These are phyloP conservation scores for Drosophila aldrichi DNA, from an alignment of 2,888 invertebrate genomes.

Conservation along the genomic window DNA sequence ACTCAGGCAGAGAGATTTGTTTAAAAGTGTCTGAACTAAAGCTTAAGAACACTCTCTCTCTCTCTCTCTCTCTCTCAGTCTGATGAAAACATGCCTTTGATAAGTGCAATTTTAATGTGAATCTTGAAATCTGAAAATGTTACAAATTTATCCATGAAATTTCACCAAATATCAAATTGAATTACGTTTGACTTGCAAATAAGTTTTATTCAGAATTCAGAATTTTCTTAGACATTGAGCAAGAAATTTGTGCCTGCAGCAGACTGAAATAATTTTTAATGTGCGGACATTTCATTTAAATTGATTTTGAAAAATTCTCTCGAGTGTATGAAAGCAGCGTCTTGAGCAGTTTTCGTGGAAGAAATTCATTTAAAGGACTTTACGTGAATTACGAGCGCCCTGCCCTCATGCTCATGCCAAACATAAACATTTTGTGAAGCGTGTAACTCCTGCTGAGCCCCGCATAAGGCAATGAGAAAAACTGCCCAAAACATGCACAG, in stretches of 20 bases:
- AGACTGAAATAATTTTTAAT: constrained; percentile 2
- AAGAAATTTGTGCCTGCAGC: background rate
- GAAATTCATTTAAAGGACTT: constrained; percentile 12
- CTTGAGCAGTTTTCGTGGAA: background rate
- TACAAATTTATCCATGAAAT: background rate
- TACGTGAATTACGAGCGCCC: constrained; percentile 1
- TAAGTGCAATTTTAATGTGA: too few relatives aligned
- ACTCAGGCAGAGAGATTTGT: background rate
- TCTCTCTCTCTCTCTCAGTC: too few relatives aligned
- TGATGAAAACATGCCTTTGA: too few relatives aligned
- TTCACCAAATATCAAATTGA: background rate
- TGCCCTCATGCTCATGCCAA: constrained; percentile 11
- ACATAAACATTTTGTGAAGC: constrained; percentile 27
- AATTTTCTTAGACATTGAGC: too few relatives aligned
- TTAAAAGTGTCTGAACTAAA: background rate
- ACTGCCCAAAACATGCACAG: constrained; percentile 29
- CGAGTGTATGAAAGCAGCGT: background rate
- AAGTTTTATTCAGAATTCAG: background rate
- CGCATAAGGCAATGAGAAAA: constrained; percentile 15
- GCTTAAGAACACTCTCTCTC: too few relatives aligned
- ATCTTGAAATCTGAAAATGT: background rate
- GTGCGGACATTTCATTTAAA: background rate
- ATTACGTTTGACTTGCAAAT: background rate
- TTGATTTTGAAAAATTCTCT: background rate
- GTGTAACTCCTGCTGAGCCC: constrained; percentile 9